phyloP scores from a whole-genome alignment of 2,888 invertebrate genomes.

The Drosophila tripunctata region DNA sequence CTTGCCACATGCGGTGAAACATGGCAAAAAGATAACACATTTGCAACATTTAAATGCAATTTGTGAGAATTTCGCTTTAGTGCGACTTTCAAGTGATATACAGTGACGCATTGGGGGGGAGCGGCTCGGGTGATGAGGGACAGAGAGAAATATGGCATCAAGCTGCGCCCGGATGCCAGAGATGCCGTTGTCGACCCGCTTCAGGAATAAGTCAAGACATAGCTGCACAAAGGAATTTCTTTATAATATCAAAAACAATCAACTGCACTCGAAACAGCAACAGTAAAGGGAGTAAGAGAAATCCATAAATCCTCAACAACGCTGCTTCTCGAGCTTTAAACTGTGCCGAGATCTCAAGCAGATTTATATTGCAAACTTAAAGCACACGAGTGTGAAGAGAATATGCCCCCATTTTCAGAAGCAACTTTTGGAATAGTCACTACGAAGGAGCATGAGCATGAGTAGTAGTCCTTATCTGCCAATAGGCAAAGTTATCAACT shows the following conservation, averaged over 20 bases:
- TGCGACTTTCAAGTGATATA: constrained; percentile 65
- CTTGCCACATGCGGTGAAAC: not conserved
- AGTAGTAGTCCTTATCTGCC: constrained; percentile 1
- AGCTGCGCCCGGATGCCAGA: constrained; percentile 6
- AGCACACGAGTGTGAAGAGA: constrained; percentile 8
- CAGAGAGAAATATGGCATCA: not conserved
- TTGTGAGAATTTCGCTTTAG: constrained; percentile 57
- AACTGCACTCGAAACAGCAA: constrained; percentile 12
- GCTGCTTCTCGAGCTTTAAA: constrained; percentile 9
- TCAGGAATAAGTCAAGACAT: constrained; percentile 39
- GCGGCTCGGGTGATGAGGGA: not conserved
- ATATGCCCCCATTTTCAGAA: not conserved
- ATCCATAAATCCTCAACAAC: constrained; percentile 15
- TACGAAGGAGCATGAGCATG: not conserved
- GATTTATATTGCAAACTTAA: constrained; percentile 10
- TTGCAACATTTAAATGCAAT: constrained; percentile 66
- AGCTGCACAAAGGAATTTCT: constrained; percentile 56
- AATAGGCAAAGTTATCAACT: constrained; percentile 17
- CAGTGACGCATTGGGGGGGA: constrained; percentile 18
- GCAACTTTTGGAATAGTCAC: constrained; percentile 19
- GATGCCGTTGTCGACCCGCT: constrained; percentile 22
- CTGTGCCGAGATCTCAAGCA: constrained; percentile 3
- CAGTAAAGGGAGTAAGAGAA: not conserved
- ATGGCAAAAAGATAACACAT: constrained; percentile 34
- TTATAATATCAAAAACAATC: constrained; percentile 28